A percentile compares a stretch with the other conserved stretches of the same genome.
Evolutionary conservation across 2,113 vertebrate genomes (phyloP).

Genomic region (Paracanthobrama guichenoti): DNA sequence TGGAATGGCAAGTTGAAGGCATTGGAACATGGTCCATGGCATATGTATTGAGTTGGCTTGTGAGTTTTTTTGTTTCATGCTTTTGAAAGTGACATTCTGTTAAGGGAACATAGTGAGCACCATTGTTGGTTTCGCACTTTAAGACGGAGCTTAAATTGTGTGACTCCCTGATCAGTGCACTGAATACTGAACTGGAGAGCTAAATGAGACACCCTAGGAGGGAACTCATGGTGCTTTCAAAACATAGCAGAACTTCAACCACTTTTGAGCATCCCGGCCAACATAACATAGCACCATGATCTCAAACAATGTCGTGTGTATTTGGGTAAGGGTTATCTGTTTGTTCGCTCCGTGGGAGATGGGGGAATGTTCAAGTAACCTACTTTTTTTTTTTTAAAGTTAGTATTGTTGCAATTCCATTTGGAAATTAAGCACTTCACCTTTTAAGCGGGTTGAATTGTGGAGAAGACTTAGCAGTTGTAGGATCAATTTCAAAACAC

Average conservation of each 20-base stretch:
- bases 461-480: neutral
- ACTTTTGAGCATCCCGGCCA: too few relatives aligned
- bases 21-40: neutral
- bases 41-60: neutral
- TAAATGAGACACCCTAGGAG: neutral
- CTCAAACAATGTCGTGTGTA: too few relatives aligned
- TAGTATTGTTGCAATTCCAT: neutral
- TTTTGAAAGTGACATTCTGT: too few relatives aligned
- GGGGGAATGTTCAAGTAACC: neutral
- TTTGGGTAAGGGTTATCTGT: too few relatives aligned
- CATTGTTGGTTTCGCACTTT: too few relatives aligned
- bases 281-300: too few relatives aligned
- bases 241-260: neutral
- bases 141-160: too few relatives aligned
- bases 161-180: too few relatives aligned
- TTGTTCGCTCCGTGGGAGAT: neutral
- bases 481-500: neutral
- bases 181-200: too few relatives aligned
- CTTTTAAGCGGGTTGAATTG: neutral
- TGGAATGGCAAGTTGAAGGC: too few relatives aligned
- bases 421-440: neutral
- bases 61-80: too few relatives aligned
- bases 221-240: neutral
- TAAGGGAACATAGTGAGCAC: too few relatives aligned
- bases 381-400: neutral